Evolutionary conservation across 1,140 invertebrate genomes (phyloP), one percentile per base, ranked within the genome.

Genomic region (Diuraphis noxia): DNA sequence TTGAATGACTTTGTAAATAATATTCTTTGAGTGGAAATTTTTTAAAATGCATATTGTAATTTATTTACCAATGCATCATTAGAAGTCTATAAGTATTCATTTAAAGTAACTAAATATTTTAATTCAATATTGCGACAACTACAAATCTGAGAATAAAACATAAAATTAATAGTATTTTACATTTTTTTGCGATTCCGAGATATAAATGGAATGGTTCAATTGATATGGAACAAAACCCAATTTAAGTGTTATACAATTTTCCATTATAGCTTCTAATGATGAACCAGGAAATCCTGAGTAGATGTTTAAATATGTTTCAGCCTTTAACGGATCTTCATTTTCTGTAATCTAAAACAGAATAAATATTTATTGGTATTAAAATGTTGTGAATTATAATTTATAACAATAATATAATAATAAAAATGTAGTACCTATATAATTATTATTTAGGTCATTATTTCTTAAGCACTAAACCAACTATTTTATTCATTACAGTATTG

Each of bases 201-300:
- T 19, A 91, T 91, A 82, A 49, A 81, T 49, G 25, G 41, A 77
- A 91, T 91, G 77, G 6, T 81, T 46, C 36, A 91, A 41, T 52
- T 82, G 34, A 40, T n/a, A 91, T 81, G 89, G 89, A 49, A 91
- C 7, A 82, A 91, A 91, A 82, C 49, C 13, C 30, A 91, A 40
- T 38, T 82, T 4, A 13, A 91, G 41, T 52, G 43, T 81, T 91
- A n/a, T 34, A 23, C 89, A 91, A 40, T 82, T 91, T 38, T 91
- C 41, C 13, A 79, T 49, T 82, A 91, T 46, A 52, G 36, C 43
- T 30, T 91, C 89, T 82, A 91, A 91, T 40, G 89, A 79, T 38
- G 89, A 91, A 52, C 72, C 72, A 34, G 63, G 77, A 49, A n/a
- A 81, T 36, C 89, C 89, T 38, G 89, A 91, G 41, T 91, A 91